Base-by-base conservation (phyloP, 2,888 invertebrate species). In the Megamerina dolium region DNA sequence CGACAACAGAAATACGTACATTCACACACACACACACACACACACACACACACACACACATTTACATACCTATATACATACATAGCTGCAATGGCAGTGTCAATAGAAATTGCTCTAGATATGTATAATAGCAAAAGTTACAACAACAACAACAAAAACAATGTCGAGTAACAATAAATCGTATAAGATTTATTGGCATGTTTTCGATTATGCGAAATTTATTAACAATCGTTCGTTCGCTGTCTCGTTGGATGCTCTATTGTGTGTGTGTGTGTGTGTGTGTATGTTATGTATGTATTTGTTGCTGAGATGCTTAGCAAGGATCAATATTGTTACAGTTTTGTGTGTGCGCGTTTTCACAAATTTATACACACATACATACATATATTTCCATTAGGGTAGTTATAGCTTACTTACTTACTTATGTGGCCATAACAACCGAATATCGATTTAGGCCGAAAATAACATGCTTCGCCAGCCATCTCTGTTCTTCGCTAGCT, bases 171-270 rank as follows among this genome's bases (percentile, higher is more conserved):
- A 31, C 16, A 14, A 16, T 10, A 5, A 31, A 31, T 31, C n/a
- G n/a, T 14, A 9, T 23, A 21, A 23, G 13, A 32, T 31, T 12
- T 12, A 13, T 14, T 23, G 26, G 33, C 34, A 13, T 6, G 10
- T 16, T 18, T 13, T 23, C 33, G 34, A 44, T 44, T 44, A 44
- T 39, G 35, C 30, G 18, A 39, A 44, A 44, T 44, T 39, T 44
- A 44, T 44, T 39, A 35, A 44, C 38, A 38, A 19, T 36, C 31
- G 32, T 23, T 19, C 27, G n/a, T n/a, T n/a, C n/a, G n/a, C n/a
- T n/a, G n/a, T n/a, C n/a, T n/a, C n/a, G n/a, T n/a, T n/a, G n/a
- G n/a, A n/a, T 23, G 26, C 10, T 23, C 10, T 23, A 9, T 10
- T 23, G 10, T 27, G 27, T 27, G 5, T 27, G 27, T 27, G 27